phyloP scores from a whole-genome alignment of 2,797 vertebrate genomes.

The Esox lucius region DNA sequence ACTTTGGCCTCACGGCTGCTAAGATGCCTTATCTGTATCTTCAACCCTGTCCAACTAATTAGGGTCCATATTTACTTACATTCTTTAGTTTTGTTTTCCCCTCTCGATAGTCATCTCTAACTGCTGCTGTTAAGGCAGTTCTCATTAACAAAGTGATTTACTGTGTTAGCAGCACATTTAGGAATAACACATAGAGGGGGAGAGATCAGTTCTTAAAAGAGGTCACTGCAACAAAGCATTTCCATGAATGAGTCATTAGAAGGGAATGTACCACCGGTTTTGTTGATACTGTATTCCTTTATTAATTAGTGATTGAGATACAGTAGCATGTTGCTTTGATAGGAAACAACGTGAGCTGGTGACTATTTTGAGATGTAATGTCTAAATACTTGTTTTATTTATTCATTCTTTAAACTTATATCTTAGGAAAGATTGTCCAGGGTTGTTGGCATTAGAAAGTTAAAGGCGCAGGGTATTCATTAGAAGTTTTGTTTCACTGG shows the following conservation, averaged over 20 bases:
- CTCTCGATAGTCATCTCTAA: slow-evolving; percentile 76
- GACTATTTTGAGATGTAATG: neutral
- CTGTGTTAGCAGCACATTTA: slow-evolving; percentile 69
- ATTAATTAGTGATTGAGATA: neutral
- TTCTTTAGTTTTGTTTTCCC: slow-evolving; percentile 70
- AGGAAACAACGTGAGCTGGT: neutral
- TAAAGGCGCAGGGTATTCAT: neutral
- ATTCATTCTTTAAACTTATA: neutral
- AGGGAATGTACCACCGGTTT: neutral
- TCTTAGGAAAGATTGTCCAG: neutral
- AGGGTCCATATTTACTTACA: slow-evolving; percentile 78
- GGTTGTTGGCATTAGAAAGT: neutral
- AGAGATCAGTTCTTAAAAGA: slow-evolving; percentile 62
- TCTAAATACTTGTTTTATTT: neutral
- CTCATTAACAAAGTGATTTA: slow-evolving; percentile 74
- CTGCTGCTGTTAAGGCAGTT: slow-evolving; percentile 61
- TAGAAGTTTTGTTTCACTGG: neutral
- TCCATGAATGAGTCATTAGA: neutral
- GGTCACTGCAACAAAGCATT: slow-evolving; percentile 49
- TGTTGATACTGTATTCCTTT: neutral
- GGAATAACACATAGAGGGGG: slow-evolving; percentile 44
- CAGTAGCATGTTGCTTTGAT: neutral
- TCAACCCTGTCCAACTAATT: slow-evolving; percentile 79
- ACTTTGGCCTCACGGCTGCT: slow-evolving; percentile 56
- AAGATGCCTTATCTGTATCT: slow-evolving; percentile 72